Percentiles rank a stretch among this genome's conserved stretches.
Evolutionary conservation across 1,140 invertebrate genomes (phyloP).

Genomic region (Bactericera cockerelli): DNA sequence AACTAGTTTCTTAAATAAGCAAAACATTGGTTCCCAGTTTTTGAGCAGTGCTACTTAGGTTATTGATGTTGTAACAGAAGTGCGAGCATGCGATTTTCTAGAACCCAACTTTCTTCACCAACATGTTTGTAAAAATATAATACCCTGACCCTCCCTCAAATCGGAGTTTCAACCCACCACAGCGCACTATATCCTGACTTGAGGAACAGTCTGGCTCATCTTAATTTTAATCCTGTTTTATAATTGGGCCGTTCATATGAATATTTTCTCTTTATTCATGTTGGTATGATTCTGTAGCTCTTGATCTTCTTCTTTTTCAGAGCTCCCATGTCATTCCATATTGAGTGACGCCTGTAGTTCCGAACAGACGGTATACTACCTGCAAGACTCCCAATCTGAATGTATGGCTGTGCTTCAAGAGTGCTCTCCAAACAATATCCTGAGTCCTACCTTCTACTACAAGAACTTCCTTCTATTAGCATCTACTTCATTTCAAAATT

Average conservation of each 20-base stretch:
- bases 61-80: not conserved
- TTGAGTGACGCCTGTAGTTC: not conserved
- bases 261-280: no score
- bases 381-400: not conserved
- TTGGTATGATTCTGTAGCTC: not conserved
- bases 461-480: not conserved
- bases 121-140: not conserved
- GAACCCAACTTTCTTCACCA: not conserved
- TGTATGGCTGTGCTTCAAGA: not conserved
- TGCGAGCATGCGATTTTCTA: not conserved
- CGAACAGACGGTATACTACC: not conserved
- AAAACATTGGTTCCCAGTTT: no score
- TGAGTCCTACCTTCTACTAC: not conserved
- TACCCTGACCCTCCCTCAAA: no score
- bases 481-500: not conserved
- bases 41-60: not conserved
- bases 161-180: no score
- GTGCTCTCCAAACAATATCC: not conserved
- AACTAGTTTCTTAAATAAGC: no score
- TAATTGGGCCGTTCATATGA: no score
- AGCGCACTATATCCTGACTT: no score
- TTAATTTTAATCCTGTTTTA: no score
- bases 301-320: constrained; percentile 6
- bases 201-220: no score
- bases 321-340: not conserved